Evolutionary conservation across 2,113 vertebrate species (phyloP), one percentile per base, ranked within the genome.

Genomic region (Hucho hucho): DNA sequence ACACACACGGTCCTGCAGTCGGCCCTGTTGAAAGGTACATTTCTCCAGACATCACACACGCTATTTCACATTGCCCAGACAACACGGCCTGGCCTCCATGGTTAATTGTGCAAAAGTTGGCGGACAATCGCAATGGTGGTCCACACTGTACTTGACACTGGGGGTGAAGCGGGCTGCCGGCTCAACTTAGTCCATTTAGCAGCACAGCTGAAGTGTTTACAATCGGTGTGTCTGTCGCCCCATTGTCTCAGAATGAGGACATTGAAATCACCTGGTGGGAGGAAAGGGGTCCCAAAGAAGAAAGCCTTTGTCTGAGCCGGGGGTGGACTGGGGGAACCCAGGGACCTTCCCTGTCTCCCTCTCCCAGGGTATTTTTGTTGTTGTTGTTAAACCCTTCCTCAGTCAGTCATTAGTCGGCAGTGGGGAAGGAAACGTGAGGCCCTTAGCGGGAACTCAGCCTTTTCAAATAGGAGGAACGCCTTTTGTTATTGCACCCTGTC

Each of bases 401-500:
- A 97, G 96, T 74, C 93, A 95, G 95, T 97, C 97, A 97, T 96
- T 74, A 7, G 94, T 90, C 91, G 90, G 86, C 79, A 81, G 86
- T 86, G 91, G 67, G 88, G 63, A 92, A 65, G 87, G 63, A 92
- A 94, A 94, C 93, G 93, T 94, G 93, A 93, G 94, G 94, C 92
- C 92, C 93, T 95, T 90, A 90, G 88, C 87, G 92, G 94, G 95
- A 95, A 94, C 94, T 92, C 90, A 93, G 94, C 93, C 94, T 94
- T 96, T 96, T 95, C 94, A 96, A 94, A 95, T 83, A 94, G 88
- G 90, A 94, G 91, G 73, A 53, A 88, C 93, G 91, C 90, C 95
- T 97, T 96, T 97, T 96, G 95, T 97, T 96, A 96, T 96, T 95
- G 93, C 93, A 93, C 92, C 93, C 93, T 93, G 93, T 97, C 96